These are phyloP conservation scores for Leptinotarsa peninsularis DNA, from an alignment of 2,888 invertebrate genomes.

Conservation along the genomic window DNA sequence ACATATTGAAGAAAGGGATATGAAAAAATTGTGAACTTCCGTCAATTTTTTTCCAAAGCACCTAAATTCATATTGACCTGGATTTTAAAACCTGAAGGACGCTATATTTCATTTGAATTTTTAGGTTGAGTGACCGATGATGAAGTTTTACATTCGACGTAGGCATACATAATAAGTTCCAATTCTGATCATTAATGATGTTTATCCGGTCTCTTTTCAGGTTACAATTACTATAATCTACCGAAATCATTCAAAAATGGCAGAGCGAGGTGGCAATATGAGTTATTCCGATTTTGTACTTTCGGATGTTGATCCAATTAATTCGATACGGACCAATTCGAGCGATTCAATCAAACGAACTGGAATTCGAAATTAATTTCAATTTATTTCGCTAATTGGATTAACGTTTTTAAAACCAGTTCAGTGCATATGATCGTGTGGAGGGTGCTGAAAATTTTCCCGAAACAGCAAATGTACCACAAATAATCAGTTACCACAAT, in stretches of 20 bases:
- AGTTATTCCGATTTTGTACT: not conserved
- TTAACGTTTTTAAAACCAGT: not conserved
- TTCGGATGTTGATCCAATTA: slow-evolving; percentile 2
- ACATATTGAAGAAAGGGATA: not conserved
- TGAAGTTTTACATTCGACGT: slow-evolving; percentile 7
- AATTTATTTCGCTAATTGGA: not conserved
- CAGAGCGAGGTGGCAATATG: not conserved
- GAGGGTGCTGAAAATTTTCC: not conserved
- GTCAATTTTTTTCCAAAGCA: not conserved
- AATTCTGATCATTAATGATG: slow-evolving; percentile 19
- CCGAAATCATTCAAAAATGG: slow-evolving; percentile 13
- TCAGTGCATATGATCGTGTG: too few species aligned
- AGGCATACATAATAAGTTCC: slow-evolving; percentile 18
- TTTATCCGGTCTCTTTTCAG: slow-evolving; percentile 19
- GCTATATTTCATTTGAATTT: slow-evolving; percentile 1
- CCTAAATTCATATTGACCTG: not conserved
- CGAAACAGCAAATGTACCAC: not conserved
- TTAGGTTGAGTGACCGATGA: slow-evolving; percentile 2
- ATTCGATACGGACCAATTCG: not conserved
- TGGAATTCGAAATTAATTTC: not conserved
- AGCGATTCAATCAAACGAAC: not conserved
- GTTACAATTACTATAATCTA: slow-evolving; percentile 18
- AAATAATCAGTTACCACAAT: too few species aligned
- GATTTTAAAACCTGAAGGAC: not conserved
- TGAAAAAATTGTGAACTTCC: not conserved